Conservation (phyloP, 1,140 invertebrate genomes). For the Wiebesia pumilae region DNA sequence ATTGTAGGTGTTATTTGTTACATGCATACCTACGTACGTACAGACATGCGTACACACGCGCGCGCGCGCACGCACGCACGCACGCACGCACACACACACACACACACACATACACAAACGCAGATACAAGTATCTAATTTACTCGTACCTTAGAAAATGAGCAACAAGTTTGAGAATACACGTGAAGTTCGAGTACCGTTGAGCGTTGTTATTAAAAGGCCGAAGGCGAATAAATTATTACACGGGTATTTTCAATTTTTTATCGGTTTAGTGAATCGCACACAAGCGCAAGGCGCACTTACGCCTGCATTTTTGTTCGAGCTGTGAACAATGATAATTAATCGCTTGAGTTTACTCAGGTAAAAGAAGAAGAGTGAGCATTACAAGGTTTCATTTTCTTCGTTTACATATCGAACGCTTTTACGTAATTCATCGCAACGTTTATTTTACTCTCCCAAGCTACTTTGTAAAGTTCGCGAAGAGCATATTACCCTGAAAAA, state of each 20-base stretch:
- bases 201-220: neutral
- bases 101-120: too few species aligned
- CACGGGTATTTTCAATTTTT: neutral
- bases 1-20: too few species aligned
- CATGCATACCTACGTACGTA: too few species aligned
- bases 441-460: neutral
- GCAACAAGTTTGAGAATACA: neutral
- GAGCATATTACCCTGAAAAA: neutral
- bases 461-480: neutral
- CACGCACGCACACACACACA: too few species aligned
- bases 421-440: slow-evolving; percentile 19
- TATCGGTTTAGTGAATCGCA: neutral
- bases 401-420: neutral
- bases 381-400: slow-evolving; percentile 9
- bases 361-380: neutral
- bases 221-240: neutral
- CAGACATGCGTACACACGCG: too few species aligned
- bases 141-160: too few species aligned
- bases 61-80: too few species aligned
- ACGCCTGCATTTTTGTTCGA: neutral
- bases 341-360: slow-evolving; percentile 12
- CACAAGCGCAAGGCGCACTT: neutral
- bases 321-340: slow-evolving; percentile 11
- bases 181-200: neutral
- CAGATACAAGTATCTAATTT: too few species aligned